Base-by-base conservation (phyloP, 2,888 invertebrate species). In the Cheilosia vulpina region DNA sequence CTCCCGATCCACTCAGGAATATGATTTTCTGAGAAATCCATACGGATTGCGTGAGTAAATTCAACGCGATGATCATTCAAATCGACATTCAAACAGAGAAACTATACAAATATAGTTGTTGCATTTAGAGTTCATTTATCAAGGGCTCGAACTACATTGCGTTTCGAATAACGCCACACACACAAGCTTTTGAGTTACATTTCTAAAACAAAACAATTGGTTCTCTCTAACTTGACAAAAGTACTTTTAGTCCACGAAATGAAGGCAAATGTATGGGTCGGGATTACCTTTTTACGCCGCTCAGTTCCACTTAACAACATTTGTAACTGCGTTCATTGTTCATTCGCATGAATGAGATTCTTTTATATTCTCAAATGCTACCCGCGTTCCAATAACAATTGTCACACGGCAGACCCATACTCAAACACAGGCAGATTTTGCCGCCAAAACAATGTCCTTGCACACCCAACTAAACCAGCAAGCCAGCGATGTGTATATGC, bases 261-360 rank as follows among this genome's bases (percentile, higher is more conserved):
- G 50, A 21, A 50, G 9, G 21, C 50, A 50, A 52, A 52, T 52
- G 21, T 11, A 52, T 6, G 15, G 7, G 27, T 27, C 27, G 1
- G 13, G 24, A 52, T 52, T 24, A 52, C 52, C 21, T 52, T 52
- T 52, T 52, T 52, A 52, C 52, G 52, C 52, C 21, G 52, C 15
- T 21, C 19, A 13, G 52, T 52, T 52, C 52, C 38, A 57, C 57
- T 72, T 60, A 72, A 52, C 71, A 72, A 41, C 71, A 52, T 60
- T 72, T 41, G 71, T 60, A 60, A 52, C 50, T 41, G 41, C 21
- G 63, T 15, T 63, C 27, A 45, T 38, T 65, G 71, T 60, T 63
- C 47, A 34, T 45, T 55, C 72, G 19, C 72, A 60, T 72, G 72
- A 62, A 53, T 4, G 19, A 43, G 11, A 72, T 41, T 72, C 72